Evolutionary conservation across 2,113 vertebrate species (phyloP).

Genomic region (Phyllopteryx taeniolatus): DNA sequence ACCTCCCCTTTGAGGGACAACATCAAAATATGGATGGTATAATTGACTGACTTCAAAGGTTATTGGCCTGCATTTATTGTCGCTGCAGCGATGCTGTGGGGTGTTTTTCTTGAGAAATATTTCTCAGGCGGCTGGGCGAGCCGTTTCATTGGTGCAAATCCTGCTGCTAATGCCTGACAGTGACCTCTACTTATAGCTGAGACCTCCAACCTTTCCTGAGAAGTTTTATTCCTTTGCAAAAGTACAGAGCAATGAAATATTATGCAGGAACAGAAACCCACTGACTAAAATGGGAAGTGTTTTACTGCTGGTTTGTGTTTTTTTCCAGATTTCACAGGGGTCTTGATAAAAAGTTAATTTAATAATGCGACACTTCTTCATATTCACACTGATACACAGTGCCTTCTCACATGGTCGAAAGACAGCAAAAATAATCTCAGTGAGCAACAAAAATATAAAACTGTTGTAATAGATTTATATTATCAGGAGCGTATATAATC

Average conservation of each 20-base stretch:
- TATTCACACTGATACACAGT: slow-evolving; percentile 1
- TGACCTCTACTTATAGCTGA: slow-evolving; percentile 23
- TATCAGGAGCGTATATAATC: background rate
- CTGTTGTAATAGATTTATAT: background rate
- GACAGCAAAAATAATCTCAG: slow-evolving; percentile 22
- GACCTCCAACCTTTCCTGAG: slow-evolving; percentile 9
- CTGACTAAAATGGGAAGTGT: slow-evolving; percentile 23
- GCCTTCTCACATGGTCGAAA: slow-evolving; percentile 9
- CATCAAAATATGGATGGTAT: slow-evolving; percentile 59
- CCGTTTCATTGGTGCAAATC: slow-evolving; percentile 43
- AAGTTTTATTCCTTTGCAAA: slow-evolving; percentile 3
- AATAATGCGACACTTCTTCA: slow-evolving; percentile 24
- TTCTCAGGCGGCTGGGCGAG: slow-evolving; percentile 29
- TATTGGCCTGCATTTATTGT: slow-evolving; percentile 56
- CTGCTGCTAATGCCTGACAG: slow-evolving; percentile 30
- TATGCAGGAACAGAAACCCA: slow-evolving; percentile 39
- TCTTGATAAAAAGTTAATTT: slow-evolving; percentile 39
- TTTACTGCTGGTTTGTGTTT: background rate
- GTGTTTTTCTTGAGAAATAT: slow-evolving; percentile 43
- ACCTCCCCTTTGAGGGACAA: slow-evolving; percentile 37
- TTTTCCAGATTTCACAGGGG: background rate
- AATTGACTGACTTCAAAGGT: slow-evolving; percentile 68
- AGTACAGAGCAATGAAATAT: background rate
- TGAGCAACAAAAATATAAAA: slow-evolving; percentile 10
- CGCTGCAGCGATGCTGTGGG: slow-evolving; percentile 27